Conservation (phyloP, 2,797 vertebrate species). For the Galagoides demidoff region DNA sequence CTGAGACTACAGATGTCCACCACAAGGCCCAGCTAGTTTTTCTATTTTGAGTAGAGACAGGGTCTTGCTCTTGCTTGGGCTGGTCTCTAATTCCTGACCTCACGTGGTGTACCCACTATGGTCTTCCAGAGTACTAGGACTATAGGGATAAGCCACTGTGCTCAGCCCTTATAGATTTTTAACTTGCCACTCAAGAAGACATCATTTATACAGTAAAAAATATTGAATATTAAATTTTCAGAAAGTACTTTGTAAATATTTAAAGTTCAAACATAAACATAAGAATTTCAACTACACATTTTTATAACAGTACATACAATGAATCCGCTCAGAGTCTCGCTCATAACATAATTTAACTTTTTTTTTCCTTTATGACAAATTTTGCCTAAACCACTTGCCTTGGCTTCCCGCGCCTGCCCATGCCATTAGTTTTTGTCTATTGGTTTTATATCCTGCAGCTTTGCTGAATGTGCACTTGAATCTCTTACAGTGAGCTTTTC, state of each 20-base stretch:
- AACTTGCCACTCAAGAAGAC: neutral
- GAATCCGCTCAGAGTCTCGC: neutral
- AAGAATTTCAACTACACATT: neutral
- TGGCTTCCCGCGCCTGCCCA: no score
- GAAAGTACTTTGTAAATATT: neutral
- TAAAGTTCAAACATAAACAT: neutral
- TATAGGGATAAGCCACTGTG: no score
- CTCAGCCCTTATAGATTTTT: no score
- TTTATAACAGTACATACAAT: neutral
- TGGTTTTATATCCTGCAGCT: neutral
- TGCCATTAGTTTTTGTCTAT: neutral
- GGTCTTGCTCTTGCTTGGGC: no score
- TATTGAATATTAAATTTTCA: neutral
- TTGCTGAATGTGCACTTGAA: conserved; percentile 85
- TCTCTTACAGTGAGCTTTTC: conserved; percentile 95
- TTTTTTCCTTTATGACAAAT: neutral
- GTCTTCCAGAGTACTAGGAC: no score
- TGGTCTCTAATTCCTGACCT: no score
- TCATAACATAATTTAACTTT: neutral
- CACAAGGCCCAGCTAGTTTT: no score
- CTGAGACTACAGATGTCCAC: no score
- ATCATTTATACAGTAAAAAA: neutral
- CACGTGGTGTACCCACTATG: no score
- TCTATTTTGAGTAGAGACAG: no score
- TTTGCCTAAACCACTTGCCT: neutral